phyloP scores from a whole-genome alignment of 1,140 invertebrate genomes.

The Zaprionus davidi region DNA sequence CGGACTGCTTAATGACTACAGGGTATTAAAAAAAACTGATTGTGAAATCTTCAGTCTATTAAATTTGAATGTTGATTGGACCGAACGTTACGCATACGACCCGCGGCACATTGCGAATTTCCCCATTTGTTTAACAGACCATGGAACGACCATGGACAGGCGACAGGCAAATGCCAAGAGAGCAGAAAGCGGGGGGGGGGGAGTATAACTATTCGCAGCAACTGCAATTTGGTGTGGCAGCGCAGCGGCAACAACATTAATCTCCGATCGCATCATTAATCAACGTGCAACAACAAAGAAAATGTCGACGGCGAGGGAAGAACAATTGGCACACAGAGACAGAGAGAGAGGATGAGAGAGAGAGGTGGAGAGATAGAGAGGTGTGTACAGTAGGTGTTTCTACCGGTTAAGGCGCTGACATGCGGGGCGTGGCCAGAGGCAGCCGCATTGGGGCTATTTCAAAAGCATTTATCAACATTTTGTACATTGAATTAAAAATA shows the following conservation, averaged over 20 bases:
- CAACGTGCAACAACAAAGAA: slow-evolving; percentile 53
- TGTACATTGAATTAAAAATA: slow-evolving; percentile 62
- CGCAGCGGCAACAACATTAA: slow-evolving; percentile 61
- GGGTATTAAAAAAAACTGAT: background rate
- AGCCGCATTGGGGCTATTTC: slow-evolving; percentile 7
- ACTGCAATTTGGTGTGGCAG: slow-evolving; percentile 60
- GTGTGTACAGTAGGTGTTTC: background rate
- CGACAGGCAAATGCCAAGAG: background rate
- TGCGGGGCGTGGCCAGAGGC: background rate
- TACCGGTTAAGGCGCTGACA: background rate
- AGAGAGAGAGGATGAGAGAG: background rate
- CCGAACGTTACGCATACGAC: slow-evolving; percentile 39
- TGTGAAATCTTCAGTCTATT: slow-evolving; percentile 15
- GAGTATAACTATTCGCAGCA: slow-evolving; percentile 36
- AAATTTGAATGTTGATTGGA: slow-evolving; percentile 18
- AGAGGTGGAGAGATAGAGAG: too few relatives aligned
- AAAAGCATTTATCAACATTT: slow-evolving; percentile 76
- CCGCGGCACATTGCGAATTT: slow-evolving; percentile 27
- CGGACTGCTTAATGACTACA: background rate
- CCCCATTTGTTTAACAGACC: slow-evolving; percentile 35
- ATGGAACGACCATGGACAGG: slow-evolving; percentile 23
- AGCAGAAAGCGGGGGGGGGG: background rate
- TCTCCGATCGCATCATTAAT: slow-evolving; percentile 75
- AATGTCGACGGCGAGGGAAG: slow-evolving; percentile 12
- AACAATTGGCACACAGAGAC: background rate